Evolutionary conservation across 2,113 vertebrate species (phyloP), one percentile per base, ranked within the genome.

Genomic region (Ibidorhyncha struthersii): DNA sequence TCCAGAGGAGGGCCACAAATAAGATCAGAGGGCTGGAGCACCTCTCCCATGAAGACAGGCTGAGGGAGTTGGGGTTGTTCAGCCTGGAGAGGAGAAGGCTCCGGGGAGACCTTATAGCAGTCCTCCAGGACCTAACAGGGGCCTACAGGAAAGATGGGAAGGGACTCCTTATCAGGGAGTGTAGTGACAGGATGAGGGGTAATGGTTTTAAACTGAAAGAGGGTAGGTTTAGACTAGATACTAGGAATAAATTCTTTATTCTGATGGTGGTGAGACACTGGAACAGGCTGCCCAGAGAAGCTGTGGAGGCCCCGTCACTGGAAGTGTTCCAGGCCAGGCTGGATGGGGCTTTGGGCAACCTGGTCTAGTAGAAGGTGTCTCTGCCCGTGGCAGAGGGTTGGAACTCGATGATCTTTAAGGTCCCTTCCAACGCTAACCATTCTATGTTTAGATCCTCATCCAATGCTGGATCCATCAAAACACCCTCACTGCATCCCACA

Each of bases 141-240:
- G 2, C 3, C 12, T 43, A 27, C 4, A 71, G 10, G 30, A 87
- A 62, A 92, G 41, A 16, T 62, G 41, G 14, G 3, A 45, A 61
- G 5, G 4, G 14, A 47, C 8, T 12, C 14, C 20, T 47, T 50
- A 18, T 12, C 5, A 41, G 2, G 4, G 2, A 11, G 0, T 26
- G 6, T 47, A 50, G 21, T 27, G 23, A 34, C 13, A 59, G 30
- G 5, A 69, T 1, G 2, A 58, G 11, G 7, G 7, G 2, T 22
- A 70, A 40, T 1, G 4, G 25, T 43, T 82, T 86, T 20, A 61
- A 49, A 77, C 5, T 72, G 29, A 52, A 77, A 32, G 23, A 71
- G 6, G 1, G 14, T 12, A 88, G 19, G 59, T 49, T 73, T 63
- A 30, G 7, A 41, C 20, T 38, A 63, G 27, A 10, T n/a, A n/a